These are phyloP conservation scores for Macroteleia sp. DNA, from an alignment of 2,888 invertebrate genomes.

Conservation along the genomic window DNA sequence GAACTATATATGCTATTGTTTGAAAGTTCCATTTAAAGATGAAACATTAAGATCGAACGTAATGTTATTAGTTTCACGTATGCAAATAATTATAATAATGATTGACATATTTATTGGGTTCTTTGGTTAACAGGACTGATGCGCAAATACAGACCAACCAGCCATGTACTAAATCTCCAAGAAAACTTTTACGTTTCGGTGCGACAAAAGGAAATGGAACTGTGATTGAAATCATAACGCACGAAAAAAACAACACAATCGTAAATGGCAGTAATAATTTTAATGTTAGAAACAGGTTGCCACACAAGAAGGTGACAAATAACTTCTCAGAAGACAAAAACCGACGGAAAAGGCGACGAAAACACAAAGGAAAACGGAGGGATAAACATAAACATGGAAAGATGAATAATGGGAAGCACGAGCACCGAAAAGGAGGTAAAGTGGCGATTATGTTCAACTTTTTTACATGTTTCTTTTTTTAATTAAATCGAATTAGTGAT, in stretches of 20 bases:
- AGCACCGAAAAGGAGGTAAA: slow-evolving; percentile 72
- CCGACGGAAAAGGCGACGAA: slow-evolving; percentile 74
- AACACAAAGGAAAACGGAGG: slow-evolving; percentile 74
- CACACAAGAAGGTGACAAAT: slow-evolving; percentile 71
- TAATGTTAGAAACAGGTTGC: slow-evolving; percentile 65
- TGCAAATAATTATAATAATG: not conserved
- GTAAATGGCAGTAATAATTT: slow-evolving; percentile 70
- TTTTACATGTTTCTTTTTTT: too few relatives aligned
- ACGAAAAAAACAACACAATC: slow-evolving; percentile 68
- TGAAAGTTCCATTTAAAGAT: too few relatives aligned
- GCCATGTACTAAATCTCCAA: slow-evolving; percentile 75
- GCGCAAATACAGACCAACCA: slow-evolving; percentile 76
- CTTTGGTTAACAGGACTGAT: slow-evolving; percentile 68
- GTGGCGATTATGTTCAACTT: too few relatives aligned
- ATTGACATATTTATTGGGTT: not conserved
- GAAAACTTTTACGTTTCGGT: slow-evolving; percentile 74
- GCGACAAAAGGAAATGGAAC: slow-evolving; percentile 75
- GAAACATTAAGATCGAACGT: too few relatives aligned
- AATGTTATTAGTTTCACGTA: too few relatives aligned
- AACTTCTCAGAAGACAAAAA: slow-evolving; percentile 73
- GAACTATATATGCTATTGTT: too few relatives aligned
- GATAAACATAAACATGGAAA: slow-evolving; percentile 76
- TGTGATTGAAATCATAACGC: slow-evolving; percentile 70
- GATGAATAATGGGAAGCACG: slow-evolving; percentile 74
- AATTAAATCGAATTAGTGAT: too few relatives aligned